These are phyloP conservation scores for Diploptera punctata DNA, from an alignment of 2,888 invertebrate genomes.

Conservation along the genomic window DNA sequence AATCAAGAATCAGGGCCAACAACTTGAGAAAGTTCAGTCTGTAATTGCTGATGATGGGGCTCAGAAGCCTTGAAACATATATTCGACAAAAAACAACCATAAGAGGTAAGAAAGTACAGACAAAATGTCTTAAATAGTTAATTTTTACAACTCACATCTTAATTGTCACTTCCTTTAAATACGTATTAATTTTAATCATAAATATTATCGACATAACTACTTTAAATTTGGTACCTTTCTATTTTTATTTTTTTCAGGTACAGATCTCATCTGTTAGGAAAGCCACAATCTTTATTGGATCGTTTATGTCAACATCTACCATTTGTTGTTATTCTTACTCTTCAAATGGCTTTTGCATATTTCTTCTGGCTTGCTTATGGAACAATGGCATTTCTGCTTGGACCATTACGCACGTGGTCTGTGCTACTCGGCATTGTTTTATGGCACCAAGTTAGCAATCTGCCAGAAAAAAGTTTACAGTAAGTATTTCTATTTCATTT, in stretches of 20 bases:
- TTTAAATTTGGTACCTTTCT: no score
- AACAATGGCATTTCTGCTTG: slow-evolving; percentile 74
- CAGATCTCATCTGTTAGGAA: slow-evolving; percentile 3
- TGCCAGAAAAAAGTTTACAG: slow-evolving; percentile 69
- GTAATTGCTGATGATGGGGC: no score
- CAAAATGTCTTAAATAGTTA: no score
- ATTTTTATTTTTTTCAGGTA: slow-evolving; percentile 17
- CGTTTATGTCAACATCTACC: slow-evolving; percentile 55
- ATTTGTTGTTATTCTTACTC: slow-evolving; percentile 63
- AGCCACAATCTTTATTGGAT: slow-evolving; percentile 7
- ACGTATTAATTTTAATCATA: no score
- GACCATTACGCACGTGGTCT: slow-evolving; percentile 83
- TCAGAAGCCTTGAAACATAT: no score
- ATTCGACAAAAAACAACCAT: no score
- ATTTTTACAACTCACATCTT: no score
- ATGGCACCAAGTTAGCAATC: slow-evolving; percentile 68
- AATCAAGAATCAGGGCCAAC: no score
- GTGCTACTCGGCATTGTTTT: slow-evolving; percentile 69
- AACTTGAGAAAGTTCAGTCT: no score
- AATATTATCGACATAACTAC: no score
- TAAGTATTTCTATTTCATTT: slow-evolving; percentile 53
- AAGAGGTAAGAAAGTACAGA: no score
- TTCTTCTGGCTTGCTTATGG: slow-evolving; percentile 86
- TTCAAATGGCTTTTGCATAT: slow-evolving; percentile 71
- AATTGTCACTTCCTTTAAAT: no score